Base-by-base conservation (phyloP, 35 echinoderm and acorn worm species). In the Acanthaster planci region DNA sequence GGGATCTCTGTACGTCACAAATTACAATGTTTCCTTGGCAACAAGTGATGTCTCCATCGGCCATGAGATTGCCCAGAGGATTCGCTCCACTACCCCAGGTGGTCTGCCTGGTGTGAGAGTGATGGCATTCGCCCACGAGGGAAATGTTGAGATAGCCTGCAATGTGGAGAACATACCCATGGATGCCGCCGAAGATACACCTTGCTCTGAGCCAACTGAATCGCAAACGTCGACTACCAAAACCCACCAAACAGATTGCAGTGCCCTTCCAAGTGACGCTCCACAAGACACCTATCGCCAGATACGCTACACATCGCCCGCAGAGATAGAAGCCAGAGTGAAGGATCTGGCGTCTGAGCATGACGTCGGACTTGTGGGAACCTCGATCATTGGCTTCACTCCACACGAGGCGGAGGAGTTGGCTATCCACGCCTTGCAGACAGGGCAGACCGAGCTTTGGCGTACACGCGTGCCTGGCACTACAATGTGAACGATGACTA, bases 121-220 rank as follows among this genome's bases (percentile, higher is more conserved):
- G 21, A 97, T 97, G 95, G 95, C 95, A 16, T 97, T 97, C 52
- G 59, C 87, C 30, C 95, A 97, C 87, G 67, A 84, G 29, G 88
- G 91, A 38, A 87, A 81, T 22, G 84, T 97, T 27, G 95, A 97
- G 77, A 87, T 97, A 7, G 95, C 95, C 8, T 97, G 94, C 80
- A 97, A 97, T 76, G 90, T 97, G 26, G 90, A 93, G 76, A 86
- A 87, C 54, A 35, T 64, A n/a, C 44, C 51, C 0, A 81, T 51
- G 30, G 39, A 50, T 7, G 53, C 51, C 12, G 7, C 27, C 40
- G 30, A 72, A 72, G 64, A 72, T 72, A 0, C 34, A 72, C 2
- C 29, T 72, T 7, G 30, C 9, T 26, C 19, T 26, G 44, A 81
- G 21, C 27, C 9, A n/a, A 15, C 27, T 27, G 44, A 81, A 81